These are phyloP conservation scores for Beroe forskalii DNA, from an alignment of 37 sponge, comb jelly and placozoan species.

Conservation along the genomic window DNA sequence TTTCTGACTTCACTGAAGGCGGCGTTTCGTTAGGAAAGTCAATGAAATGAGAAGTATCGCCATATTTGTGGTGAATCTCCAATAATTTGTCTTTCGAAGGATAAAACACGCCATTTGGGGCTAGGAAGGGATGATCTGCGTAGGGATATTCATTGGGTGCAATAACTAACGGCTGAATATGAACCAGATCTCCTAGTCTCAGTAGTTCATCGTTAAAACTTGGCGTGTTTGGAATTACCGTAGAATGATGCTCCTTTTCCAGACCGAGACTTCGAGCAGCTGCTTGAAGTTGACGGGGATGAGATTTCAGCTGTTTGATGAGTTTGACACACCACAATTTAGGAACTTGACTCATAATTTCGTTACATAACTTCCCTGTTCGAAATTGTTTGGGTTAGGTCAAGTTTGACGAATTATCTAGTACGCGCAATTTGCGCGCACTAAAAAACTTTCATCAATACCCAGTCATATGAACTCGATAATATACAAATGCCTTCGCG, in stretches of 20 bases:
- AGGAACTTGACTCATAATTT: not conserved
- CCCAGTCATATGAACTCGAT: constrained; percentile 40
- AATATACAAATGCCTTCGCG: not conserved
- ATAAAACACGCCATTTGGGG: constrained; percentile 63
- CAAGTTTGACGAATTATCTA: not conserved
- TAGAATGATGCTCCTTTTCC: not conserved
- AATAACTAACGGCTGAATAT: constrained; percentile 39
- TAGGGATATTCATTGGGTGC: constrained; percentile 37
- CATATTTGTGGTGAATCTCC: constrained; percentile 22
- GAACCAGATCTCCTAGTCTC: not conserved
- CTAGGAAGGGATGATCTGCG: constrained; percentile 54
- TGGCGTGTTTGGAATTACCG: constrained; percentile 49
- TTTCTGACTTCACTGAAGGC: not conserved
- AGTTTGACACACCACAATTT: constrained; percentile 48
- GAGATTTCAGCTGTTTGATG: not conserved
- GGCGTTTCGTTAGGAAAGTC: constrained; percentile 8
- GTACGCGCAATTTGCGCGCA: constrained; percentile 5
- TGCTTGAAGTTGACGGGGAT: not conserved
- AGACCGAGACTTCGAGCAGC: not conserved
- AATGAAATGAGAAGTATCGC: constrained; percentile 5
- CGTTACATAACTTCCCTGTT: too few species aligned
- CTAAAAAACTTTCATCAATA: constrained; percentile 23
- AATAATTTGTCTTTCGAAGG: constrained; percentile 11
- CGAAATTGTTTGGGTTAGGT: not conserved
- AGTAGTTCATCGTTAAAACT: not conserved